A percentile compares a stretch with the other conserved stretches of the same genome.
These are phyloP conservation scores for Triplophysa siluroides DNA, from an alignment of 2,113 vertebrate genomes.

Conservation along the genomic window DNA sequence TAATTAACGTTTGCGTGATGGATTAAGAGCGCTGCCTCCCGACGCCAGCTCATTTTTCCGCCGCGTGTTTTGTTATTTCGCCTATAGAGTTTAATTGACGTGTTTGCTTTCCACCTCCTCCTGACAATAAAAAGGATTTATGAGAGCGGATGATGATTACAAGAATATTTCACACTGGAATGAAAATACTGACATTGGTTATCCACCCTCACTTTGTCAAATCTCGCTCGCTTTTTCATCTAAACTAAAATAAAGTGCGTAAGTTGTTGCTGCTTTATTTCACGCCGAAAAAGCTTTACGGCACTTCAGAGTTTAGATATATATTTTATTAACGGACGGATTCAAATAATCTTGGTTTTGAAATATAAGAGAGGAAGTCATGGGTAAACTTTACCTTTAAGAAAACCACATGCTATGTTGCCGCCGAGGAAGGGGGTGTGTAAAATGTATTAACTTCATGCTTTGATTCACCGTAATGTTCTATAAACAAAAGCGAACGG, in stretches of 20 bases:
- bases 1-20: constrained; percentile 78
- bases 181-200: too few species aligned
- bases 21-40: constrained; percentile 67
- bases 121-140: constrained; percentile 46
- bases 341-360: too few species aligned
- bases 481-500: constrained; percentile 44
- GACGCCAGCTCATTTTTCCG: constrained; percentile 54
- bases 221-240: too few species aligned
- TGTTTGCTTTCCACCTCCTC: constrained; percentile 55
- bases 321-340: too few species aligned
- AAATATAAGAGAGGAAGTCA: too few species aligned
- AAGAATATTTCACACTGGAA: too few species aligned
- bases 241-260: too few species aligned
- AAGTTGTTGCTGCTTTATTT: too few species aligned
- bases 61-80: constrained; percentile 38
- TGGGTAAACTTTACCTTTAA: too few species aligned
- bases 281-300: too few species aligned
- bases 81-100: constrained; percentile 62
- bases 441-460: constrained; percentile 54
- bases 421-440: constrained; percentile 48
- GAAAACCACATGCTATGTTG: constrained; percentile 68
- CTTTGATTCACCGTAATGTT: constrained; percentile 48
- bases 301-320: too few species aligned
- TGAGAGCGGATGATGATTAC: constrained; percentile 62
- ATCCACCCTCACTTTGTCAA: too few species aligned